phyloP scores from a whole-genome alignment of 2,888 invertebrate genomes.

The Drosophila mulleri region DNA sequence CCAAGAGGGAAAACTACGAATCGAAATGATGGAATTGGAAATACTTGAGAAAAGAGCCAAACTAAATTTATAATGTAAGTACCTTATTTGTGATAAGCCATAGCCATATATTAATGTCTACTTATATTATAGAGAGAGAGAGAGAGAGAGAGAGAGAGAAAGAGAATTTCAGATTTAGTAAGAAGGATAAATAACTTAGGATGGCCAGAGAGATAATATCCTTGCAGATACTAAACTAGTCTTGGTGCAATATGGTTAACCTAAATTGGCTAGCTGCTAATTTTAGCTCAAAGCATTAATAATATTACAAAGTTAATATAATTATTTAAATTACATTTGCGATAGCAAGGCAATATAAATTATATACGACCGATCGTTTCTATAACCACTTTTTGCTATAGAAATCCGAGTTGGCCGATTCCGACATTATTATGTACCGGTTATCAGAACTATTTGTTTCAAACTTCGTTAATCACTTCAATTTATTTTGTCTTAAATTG shows the following conservation, averaged over 20 bases:
- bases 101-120: not conserved
- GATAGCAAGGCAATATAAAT: not conserved
- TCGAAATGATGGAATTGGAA: constrained; percentile 30
- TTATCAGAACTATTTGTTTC: not conserved
- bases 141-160: too few species aligned
- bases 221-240: not conserved
- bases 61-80: constrained; percentile 22
- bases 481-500: not conserved
- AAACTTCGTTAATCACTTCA: not conserved
- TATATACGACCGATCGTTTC: constrained; percentile 9
- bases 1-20: constrained; percentile 27
- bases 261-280: not conserved
- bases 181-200: not conserved
- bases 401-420: constrained; percentile 2
- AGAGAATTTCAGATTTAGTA: not conserved
- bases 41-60: constrained; percentile 7
- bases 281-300: not conserved
- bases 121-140: not conserved
- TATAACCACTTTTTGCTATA: constrained; percentile 5
- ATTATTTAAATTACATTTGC: not conserved
- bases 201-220: not conserved
- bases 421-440: too few species aligned
- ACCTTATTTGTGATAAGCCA: not conserved
- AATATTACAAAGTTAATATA: not conserved
- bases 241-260: not conserved